Evolutionary conservation across 2,113 vertebrate species (phyloP).

Genomic region (Labeo rohita): DNA sequence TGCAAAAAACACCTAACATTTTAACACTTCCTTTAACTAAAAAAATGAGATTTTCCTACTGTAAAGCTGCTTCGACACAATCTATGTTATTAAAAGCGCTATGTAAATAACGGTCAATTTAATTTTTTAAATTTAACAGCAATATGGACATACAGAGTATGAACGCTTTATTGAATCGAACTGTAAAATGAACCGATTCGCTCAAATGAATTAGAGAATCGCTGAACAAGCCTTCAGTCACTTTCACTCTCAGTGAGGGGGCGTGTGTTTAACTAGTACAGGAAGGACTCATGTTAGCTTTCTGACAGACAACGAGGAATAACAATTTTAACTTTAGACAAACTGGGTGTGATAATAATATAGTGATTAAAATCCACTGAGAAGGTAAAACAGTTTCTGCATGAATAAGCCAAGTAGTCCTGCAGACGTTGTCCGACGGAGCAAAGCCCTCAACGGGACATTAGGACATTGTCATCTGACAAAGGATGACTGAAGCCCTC

Average conservation of each 20-base stretch:
- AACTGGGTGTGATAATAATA: not conserved
- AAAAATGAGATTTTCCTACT: too few species aligned
- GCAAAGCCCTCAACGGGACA: conserved; percentile 1
- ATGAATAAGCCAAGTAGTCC: conserved; percentile 11
- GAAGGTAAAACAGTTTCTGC: not conserved
- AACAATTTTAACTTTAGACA: not conserved
- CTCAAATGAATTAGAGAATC: not conserved
- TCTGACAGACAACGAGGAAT: not conserved
- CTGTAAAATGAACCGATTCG: not conserved
- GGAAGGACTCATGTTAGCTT: not conserved
- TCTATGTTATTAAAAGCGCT: too few species aligned
- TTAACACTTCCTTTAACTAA: too few species aligned
- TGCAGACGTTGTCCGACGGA: not conserved
- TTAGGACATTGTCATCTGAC: conserved; percentile 7
- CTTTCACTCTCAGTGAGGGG: not conserved
- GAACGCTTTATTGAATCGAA: not conserved
- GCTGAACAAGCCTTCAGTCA: not conserved
- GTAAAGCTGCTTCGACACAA: too few species aligned
- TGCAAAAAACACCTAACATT: too few species aligned
- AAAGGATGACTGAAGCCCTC: not conserved
- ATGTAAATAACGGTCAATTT: too few species aligned
- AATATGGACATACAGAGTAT: not conserved
- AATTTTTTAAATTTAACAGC: not conserved
- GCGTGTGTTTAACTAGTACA: conserved; percentile 17
- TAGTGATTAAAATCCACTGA: not conserved